Conservation (phyloP, 2,797 vertebrate genomes). For the Natrix natrix region DNA sequence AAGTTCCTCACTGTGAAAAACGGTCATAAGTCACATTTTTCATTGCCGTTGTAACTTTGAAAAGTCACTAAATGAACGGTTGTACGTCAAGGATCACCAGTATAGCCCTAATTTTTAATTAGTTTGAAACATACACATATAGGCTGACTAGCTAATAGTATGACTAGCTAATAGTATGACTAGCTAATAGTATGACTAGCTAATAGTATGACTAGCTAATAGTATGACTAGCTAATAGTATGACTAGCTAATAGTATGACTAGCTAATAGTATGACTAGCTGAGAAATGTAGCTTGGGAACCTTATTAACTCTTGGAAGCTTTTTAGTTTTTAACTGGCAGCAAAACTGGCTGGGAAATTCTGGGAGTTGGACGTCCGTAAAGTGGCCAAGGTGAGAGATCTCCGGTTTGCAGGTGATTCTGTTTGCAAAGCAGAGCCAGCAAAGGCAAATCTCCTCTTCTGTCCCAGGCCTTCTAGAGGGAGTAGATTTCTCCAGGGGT, state of each 20-base stretch:
- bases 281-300: neutral
- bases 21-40: neutral
- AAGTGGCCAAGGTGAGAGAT: neutral
- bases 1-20: neutral
- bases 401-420: neutral
- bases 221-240: neutral
- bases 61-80: neutral
- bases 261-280: neutral
- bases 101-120: neutral
- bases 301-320: neutral
- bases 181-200: neutral
- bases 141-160: neutral
- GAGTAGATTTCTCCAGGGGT: neutral
- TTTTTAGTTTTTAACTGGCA: neutral
- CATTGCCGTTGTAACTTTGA: neutral
- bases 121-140: neutral
- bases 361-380: neutral
- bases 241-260: neutral
- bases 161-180: neutral
- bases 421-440: neutral
- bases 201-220: neutral
- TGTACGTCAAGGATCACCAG: neutral
- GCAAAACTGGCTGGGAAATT: neutral
- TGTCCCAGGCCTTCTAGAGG: too few relatives aligned
- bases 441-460: neutral